Evolutionary conservation across 2,113 vertebrate species (phyloP).

Genomic region (Myotis lucifugus): DNA sequence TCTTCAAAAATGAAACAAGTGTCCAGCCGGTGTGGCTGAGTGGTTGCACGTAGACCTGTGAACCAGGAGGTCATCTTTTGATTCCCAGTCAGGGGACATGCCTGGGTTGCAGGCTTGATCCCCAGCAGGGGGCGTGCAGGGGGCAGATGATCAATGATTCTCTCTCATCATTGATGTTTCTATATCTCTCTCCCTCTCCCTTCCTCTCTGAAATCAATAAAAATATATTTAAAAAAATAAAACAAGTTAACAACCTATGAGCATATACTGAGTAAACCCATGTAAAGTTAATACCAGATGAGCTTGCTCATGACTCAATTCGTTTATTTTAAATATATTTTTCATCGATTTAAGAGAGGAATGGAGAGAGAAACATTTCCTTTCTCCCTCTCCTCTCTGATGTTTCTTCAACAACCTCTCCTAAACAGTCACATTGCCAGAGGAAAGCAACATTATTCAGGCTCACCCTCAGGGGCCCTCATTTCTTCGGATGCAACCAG

Average conservation of each 20-base stretch:
- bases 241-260: neutral
- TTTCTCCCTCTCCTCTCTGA: neutral
- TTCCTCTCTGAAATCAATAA: no score
- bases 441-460: neutral
- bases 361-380: neutral
- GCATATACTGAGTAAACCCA: neutral
- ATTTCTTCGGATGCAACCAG: neutral
- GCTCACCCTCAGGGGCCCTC: accelerated
- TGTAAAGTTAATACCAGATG: neutral
- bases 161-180: no score
- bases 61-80: no score
- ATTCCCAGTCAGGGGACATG: no score
- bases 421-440: neutral
- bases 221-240: neutral
- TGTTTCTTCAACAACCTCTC: neutral
- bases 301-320: neutral
- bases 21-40: no score
- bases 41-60: no score
- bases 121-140: no score
- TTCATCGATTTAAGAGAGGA: no score
- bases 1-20: neutral
- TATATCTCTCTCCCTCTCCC: no score
- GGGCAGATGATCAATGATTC: no score
- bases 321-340: no score
- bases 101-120: no score